These are phyloP conservation scores for Hymenochirus boettgeri DNA, from an alignment of 2,113 vertebrate genomes.

Conservation along the genomic window DNA sequence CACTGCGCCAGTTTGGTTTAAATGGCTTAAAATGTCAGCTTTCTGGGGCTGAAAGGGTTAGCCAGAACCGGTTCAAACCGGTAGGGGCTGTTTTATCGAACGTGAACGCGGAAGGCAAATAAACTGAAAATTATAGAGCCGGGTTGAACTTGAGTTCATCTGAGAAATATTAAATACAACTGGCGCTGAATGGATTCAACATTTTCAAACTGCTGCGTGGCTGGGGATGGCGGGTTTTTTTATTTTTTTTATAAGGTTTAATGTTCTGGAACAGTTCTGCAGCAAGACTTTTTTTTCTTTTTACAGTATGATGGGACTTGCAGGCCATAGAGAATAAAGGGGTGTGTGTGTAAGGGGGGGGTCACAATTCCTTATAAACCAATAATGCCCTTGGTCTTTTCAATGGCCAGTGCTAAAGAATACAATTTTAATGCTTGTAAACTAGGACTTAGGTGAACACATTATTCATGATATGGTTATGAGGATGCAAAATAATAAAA, in stretches of 20 bases:
- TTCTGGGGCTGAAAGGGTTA: slow-evolving; percentile 15
- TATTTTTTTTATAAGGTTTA: slow-evolving; percentile 37
- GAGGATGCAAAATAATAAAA: slow-evolving; percentile 23
- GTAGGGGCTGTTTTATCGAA: slow-evolving; percentile 41
- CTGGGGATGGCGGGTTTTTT: slow-evolving; percentile 26
- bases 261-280: slow-evolving; percentile 42
- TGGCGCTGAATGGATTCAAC: slow-evolving; percentile 42
- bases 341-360: neutral
- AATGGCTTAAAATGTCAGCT: neutral
- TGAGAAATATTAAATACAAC: slow-evolving; percentile 43
- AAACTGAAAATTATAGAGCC: slow-evolving; percentile 43
- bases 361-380: slow-evolving; percentile 36
- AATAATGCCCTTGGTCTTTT: slow-evolving; percentile 36
- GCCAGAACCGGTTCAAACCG: slow-evolving; percentile 27
- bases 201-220: slow-evolving; percentile 42
- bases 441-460: neutral
- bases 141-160: slow-evolving; percentile 43
- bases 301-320: slow-evolving; percentile 33
- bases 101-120: slow-evolving; percentile 43
- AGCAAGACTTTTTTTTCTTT: slow-evolving; percentile 14
- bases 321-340: slow-evolving; percentile 21
- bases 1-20: neutral
- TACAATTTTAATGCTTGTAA: slow-evolving; percentile 9
- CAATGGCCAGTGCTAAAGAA: slow-evolving; percentile 9
- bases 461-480: slow-evolving; percentile 10